Conservation (phyloP, 2,888 invertebrate species). For the Hanleya hanleyi region DNA sequence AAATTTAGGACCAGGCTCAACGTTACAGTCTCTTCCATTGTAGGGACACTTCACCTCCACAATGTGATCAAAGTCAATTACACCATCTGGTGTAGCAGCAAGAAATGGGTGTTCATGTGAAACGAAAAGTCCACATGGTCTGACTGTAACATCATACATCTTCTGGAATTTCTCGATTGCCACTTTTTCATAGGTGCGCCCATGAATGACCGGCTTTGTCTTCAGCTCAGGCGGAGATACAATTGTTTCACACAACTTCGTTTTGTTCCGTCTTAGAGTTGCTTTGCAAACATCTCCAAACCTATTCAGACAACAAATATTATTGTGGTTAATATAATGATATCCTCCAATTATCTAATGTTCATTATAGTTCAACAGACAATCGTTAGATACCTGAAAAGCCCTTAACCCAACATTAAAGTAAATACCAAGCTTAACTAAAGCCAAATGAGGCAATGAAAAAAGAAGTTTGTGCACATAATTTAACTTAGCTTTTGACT, state of each 20-base stretch:
- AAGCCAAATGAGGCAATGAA: no score
- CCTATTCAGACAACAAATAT: no score
- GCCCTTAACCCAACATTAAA: no score
- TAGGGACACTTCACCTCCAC: constrained; percentile 40
- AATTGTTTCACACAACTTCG: constrained; percentile 24
- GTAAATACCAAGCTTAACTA: no score
- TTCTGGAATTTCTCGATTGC: constrained; percentile 24
- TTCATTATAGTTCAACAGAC: no score
- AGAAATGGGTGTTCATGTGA: constrained; percentile 24
- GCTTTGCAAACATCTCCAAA: constrained; percentile 35
- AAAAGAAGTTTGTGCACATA: no score
- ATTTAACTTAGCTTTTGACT: no score
- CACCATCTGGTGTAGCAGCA: constrained; percentile 35
- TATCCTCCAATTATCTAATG: no score
- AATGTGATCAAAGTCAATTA: constrained; percentile 21
- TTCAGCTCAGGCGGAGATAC: not conserved
- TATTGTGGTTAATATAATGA: no score
- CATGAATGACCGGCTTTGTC: constrained; percentile 28
- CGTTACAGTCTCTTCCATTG: constrained; percentile 19
- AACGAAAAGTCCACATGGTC: constrained; percentile 31
- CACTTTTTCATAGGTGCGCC: constrained; percentile 27
- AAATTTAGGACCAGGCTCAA: constrained; percentile 23
- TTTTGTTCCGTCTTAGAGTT: constrained; percentile 18
- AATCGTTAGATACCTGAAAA: no score
- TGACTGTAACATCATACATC: not conserved